Evolutionary conservation across 2,888 invertebrate genomes (phyloP).

Genomic region (Epinotia ramella): DNA sequence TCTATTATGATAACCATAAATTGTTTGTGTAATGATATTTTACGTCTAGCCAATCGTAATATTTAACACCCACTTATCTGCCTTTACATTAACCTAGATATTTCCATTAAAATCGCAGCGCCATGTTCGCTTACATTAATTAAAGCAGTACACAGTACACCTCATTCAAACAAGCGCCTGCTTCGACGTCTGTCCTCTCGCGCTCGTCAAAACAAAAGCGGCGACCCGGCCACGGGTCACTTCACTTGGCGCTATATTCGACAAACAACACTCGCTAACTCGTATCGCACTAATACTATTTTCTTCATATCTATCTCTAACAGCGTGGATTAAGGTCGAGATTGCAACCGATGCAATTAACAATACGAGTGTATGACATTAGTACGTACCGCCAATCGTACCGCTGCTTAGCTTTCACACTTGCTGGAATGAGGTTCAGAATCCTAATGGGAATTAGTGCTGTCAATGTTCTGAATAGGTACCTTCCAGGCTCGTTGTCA

Average conservation of each 20-base stretch:
- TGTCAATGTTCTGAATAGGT: constrained; percentile 22
- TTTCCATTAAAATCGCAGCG: constrained; percentile 15
- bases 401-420: constrained; percentile 32
- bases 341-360: background rate
- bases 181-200: constrained; percentile 54
- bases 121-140: constrained; percentile 39
- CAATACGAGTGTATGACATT: constrained; percentile 1
- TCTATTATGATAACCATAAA: background rate
- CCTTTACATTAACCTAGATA: background rate
- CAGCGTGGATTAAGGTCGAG: background rate
- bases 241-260: constrained; percentile 39
- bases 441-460: constrained; percentile 31
- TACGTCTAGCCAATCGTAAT: background rate
- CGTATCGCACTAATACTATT: constrained; percentile 1
- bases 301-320: background rate
- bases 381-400: background rate
- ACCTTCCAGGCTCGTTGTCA: background rate
- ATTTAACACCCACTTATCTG: background rate
- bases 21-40: background rate
- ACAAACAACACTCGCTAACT: background rate
- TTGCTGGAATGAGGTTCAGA: constrained; percentile 30
- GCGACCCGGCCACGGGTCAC: constrained; percentile 51
- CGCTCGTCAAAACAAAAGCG: constrained; percentile 55
- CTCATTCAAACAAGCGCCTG: constrained; percentile 47
- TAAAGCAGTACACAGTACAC: constrained; percentile 43